Evolutionary conservation across 2,888 invertebrate genomes (phyloP), one percentile per base, ranked within the genome.

Genomic region (Luffia ferchaultella): DNA sequence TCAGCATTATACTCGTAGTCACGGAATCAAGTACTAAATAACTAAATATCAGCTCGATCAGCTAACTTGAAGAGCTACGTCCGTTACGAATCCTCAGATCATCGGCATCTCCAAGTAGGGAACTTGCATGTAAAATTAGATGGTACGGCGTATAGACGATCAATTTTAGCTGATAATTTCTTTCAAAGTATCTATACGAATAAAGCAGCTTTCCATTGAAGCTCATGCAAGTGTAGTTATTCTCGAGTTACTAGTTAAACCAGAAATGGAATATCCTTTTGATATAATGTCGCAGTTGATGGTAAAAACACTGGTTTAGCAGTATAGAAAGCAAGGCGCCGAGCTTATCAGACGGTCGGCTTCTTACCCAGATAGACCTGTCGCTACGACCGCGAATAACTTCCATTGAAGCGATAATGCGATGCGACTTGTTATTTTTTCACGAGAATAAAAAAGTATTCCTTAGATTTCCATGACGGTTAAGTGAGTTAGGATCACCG

Each of bases 311-410:
- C 5, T 12, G 30, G 30, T 12, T 30, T 43, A 43, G 2, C 18
- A 18, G 41, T 2, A n/a, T 42, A 42, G 48, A n/a, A 48, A 18
- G 41, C n/a, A 47, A 18, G 18, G 45, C 45, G 49, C 49, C 44
- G 42, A 18, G 30, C 49, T 43, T 49, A 49, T 49, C 49, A 16
- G 44, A n/a, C 49, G 41, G 43, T 20, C 18, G 49, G 42, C 48
- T 42, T 7, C 41, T 18, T 16, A 42, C 48, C 18, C 42, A 7
- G 48, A 48, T 48, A 48, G 41, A 48, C 48, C 15, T 42, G 48
- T 42, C 19, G 42, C 42, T 19, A 18, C 30, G 30, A 12, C 20
- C 42, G 49, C 20, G 49, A 42, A 43, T 49, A 49, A 43, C 43
- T 49, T 16, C 49, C 20, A 49, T 49, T 42, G 19, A 43, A 19